These are phyloP conservation scores for Mythimna loreyi DNA, from an alignment of 2,888 invertebrate species.

Conservation along the genomic window DNA sequence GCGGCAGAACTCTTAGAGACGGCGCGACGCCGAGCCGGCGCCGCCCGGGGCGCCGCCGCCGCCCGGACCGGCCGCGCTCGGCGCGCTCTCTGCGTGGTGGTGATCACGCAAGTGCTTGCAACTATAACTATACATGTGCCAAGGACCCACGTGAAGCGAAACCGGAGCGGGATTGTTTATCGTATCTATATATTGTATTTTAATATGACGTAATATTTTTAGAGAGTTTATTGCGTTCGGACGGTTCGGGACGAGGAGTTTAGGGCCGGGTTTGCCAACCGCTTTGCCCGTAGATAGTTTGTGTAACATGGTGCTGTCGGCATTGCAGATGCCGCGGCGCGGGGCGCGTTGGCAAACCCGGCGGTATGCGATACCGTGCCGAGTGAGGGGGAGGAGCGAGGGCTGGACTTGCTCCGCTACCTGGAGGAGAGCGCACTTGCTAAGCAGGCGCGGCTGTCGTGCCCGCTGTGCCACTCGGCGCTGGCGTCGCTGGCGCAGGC, in stretches of 20 bases:
- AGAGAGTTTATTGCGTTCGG: constrained; percentile 79
- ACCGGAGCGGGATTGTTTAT: constrained; percentile 62
- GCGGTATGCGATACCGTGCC: constrained; percentile 70
- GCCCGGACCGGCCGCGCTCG: constrained; percentile 68
- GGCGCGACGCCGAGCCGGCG: constrained; percentile 80
- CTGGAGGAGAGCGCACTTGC: constrained; percentile 62
- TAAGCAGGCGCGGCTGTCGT: constrained; percentile 82
- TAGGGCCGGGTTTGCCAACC: constrained; percentile 82
- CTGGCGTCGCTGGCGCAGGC: constrained; percentile 92
- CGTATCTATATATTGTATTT: constrained; percentile 70
- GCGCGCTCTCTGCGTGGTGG: constrained; percentile 67
- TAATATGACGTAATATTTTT: constrained; percentile 76
- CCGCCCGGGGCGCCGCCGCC: constrained; percentile 69
- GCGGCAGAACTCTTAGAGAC: constrained; percentile 91
- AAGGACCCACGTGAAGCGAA: constrained; percentile 68
- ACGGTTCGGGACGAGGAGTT: constrained; percentile 62
- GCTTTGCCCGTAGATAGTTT: constrained; percentile 61
- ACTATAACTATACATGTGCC: constrained; percentile 68
- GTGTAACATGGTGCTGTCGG: constrained; percentile 87
- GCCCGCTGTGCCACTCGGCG: constrained; percentile 94
- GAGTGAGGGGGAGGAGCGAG: constrained; percentile 72
- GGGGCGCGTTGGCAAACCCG: constrained; percentile 74
- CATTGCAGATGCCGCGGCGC: constrained; percentile 91
- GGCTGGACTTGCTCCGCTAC: constrained; percentile 68
- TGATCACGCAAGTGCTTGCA: constrained; percentile 56